phyloP scores from a whole-genome alignment of 2,113 vertebrate genomes.

The Notechis scutatus region DNA sequence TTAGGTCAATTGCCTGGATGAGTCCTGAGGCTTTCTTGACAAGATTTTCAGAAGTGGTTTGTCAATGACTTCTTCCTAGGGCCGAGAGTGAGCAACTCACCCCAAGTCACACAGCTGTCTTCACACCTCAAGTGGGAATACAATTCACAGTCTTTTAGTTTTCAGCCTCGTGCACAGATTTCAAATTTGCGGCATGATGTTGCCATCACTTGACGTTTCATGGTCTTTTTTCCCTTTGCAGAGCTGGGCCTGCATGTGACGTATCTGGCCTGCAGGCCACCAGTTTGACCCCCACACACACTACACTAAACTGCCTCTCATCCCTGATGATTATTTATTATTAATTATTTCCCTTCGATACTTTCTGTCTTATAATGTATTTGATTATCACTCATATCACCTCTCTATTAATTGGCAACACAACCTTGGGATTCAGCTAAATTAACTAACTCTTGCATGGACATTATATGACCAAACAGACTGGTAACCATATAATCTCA shows the following conservation, averaged over 20 bases:
- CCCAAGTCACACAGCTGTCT: not conserved
- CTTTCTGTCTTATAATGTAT: not conserved
- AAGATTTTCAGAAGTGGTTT: not conserved
- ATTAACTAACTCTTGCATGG: not conserved
- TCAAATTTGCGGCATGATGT: too few relatives aligned
- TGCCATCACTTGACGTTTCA: too few relatives aligned
- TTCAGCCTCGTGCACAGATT: not conserved
- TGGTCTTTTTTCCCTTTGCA: too few relatives aligned
- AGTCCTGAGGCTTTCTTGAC: not conserved
- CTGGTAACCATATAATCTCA: not conserved
- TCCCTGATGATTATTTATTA: not conserved
- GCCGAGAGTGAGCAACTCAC: not conserved
- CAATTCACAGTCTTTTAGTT: not conserved
- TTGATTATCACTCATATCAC: not conserved
- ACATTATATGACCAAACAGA: not conserved
- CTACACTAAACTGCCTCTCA: not conserved
- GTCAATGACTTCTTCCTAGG: not conserved
- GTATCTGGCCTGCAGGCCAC: too few relatives aligned
- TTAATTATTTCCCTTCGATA: not conserved
- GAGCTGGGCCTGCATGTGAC: too few relatives aligned
- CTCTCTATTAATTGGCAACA: not conserved
- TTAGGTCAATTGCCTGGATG: not conserved
- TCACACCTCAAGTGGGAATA: not conserved
- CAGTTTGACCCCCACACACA: too few relatives aligned
- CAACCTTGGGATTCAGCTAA: not conserved